These are phyloP conservation scores for Gambelia wislizenii DNA, from an alignment of 2,797 vertebrate species.

Conservation along the genomic window DNA sequence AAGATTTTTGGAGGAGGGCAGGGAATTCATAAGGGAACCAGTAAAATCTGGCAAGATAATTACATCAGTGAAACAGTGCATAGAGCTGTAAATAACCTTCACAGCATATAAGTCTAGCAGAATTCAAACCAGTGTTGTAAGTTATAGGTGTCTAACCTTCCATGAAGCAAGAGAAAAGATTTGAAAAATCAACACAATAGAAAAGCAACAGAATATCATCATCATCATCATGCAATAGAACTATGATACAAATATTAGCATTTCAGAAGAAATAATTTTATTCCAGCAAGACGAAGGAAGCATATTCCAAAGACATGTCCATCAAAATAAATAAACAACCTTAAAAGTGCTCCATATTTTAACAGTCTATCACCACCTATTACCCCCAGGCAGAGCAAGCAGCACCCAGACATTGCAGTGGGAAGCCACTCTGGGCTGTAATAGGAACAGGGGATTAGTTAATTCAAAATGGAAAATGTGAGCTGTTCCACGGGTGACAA, in stretches of 20 bases:
- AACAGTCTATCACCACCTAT: fast-evolving
- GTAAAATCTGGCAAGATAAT: neutral
- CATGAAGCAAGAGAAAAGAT: neutral
- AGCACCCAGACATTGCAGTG: slow-evolving; percentile 45
- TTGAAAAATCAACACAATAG: fast-evolving
- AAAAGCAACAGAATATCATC: no score
- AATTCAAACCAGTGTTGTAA: fast-evolving
- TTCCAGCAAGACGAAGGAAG: neutral
- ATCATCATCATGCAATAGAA: fast-evolving
- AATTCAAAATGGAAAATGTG: slow-evolving; percentile 61
- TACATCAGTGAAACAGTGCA: neutral
- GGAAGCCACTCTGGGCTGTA: slow-evolving; percentile 50
- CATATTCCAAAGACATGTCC: slow-evolving; percentile 33
- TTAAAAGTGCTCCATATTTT: slow-evolving; percentile 13
- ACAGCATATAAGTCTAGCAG: neutral
- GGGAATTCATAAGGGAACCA: neutral
- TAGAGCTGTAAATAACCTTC: neutral
- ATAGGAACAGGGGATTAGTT: slow-evolving; percentile 59
- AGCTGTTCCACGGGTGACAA: slow-evolving; percentile 55
- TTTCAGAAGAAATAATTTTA: fast-evolving
- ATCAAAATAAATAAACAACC: slow-evolving; percentile 14
- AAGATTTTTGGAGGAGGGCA: neutral
- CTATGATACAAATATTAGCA: neutral
- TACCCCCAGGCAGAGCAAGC: fast-evolving
- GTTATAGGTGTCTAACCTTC: fast-evolving